Conservation (phyloP, 2,888 invertebrate species). For the Xanthorhoe designata region DNA sequence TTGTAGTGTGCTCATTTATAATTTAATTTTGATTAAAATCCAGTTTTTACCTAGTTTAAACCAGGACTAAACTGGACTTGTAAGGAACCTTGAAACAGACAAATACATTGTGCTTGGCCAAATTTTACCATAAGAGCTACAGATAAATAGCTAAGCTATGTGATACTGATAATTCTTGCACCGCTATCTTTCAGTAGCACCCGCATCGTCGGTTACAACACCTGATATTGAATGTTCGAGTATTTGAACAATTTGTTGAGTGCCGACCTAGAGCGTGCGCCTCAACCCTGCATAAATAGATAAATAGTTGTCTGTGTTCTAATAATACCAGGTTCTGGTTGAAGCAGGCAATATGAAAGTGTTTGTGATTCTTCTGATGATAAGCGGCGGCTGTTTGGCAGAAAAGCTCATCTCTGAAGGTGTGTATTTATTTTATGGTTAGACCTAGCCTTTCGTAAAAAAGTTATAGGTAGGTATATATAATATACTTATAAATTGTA, state of each 20-base stretch:
- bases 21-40: too few species aligned
- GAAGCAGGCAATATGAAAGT: slow-evolving; percentile 61
- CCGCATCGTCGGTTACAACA: slow-evolving; percentile 48
- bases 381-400: slow-evolving; percentile 55
- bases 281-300: slow-evolving; percentile 55
- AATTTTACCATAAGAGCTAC: slow-evolving; percentile 3
- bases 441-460: not conserved
- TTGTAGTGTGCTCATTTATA: too few species aligned
- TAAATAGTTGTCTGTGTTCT: slow-evolving; percentile 51
- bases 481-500: too few species aligned
- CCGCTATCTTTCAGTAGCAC: slow-evolving; percentile 39
- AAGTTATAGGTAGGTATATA: too few species aligned
- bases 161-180: slow-evolving; percentile 35
- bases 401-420: slow-evolving; percentile 61
- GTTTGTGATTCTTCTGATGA: slow-evolving; percentile 55
- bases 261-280: slow-evolving; percentile 33
- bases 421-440: slow-evolving; percentile 42
- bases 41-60: too few species aligned
- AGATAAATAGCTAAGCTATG: slow-evolving; percentile 25
- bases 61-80: too few species aligned
- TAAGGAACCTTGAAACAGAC: slow-evolving; percentile 15
- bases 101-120: slow-evolving; percentile 21
- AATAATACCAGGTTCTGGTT: slow-evolving; percentile 49
- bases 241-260: slow-evolving; percentile 50
- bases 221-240: slow-evolving; percentile 44